Evolutionary conservation across 2,797 vertebrate genomes (phyloP), one percentile per base, ranked within the genome.

Genomic region (Sebastes dallii): DNA sequence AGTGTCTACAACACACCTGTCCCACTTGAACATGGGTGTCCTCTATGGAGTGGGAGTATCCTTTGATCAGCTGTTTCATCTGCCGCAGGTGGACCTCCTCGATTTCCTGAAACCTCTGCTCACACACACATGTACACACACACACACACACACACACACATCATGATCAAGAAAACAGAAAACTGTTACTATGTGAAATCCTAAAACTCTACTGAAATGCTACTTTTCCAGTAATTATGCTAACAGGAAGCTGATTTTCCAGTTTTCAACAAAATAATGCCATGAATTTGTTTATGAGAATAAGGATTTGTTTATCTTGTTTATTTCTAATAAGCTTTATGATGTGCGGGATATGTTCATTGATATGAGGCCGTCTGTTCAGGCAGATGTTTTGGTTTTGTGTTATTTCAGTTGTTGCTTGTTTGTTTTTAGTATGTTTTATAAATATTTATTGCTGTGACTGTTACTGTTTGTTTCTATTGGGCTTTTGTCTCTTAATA

Each of bases 21-120:
- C 98, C 98, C 4, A 99, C 97, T 89, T 99, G 98, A 14, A 99
- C 98, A 0, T 99, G 98, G 0, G 98, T 99, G 91, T 99, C 97
- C 82, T 99, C 98, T 71, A 98, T 95, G 0, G 98, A 98, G 91
- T 99, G 98, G 0, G 97, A 97, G 54, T 97, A 99, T 67, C 96
- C 96, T 85, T 97, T 96, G 42, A 99, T 96, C 85, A 99, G 95
- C 2, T 95, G 95, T 84, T 99, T 99, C 97, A 99, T 98, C 92
- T 98, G 97, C 27, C 93, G 92, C 66, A 99, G 92, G 82, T 99
- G 97, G 16, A 94, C 78, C 85, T 98, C 97, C 60, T 99, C 98
- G 10, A 99, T 96, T 85, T 96, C 96, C 86, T 99, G 98, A 93
- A 99, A 99, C 76, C 94, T 97, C 98, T 99, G 42, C 67, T 72